Base-by-base conservation (phyloP, 2,888 invertebrate species). In the Zelleria hepariella region DNA sequence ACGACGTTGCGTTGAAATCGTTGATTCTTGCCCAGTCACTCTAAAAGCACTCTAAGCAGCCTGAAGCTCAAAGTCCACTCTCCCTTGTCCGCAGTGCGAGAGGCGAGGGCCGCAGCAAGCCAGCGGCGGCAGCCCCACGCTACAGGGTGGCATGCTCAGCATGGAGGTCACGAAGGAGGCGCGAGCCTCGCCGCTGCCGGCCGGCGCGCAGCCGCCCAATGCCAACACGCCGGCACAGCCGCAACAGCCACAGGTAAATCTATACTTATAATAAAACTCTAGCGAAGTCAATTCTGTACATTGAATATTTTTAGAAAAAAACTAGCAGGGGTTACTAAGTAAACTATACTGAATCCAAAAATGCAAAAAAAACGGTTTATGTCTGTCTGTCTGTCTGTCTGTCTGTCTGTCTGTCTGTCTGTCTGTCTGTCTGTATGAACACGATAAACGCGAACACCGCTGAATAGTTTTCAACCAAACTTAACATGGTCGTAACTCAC, bases 121-220 rank as follows among this genome's bases (percentile, higher is more conserved):
- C 66, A 82, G 86, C 77, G 78, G 81, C 77, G 81, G 84, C 68
- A 85, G 88, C 76, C 84, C 84, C 55, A 78, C 76, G 62, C 74
- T 85, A 67, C 77, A 77, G 67, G 68, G 75, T 49, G 80, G 86
- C 61, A 83, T 88, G 93, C 93, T 95, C 92, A 95, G 94, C 90
- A 95, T 96, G 95, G 96, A 96, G 89, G 94, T 95, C 78, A 93
- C 93, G 78, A 95, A 95, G 90, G 93, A 94, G 73, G 81, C 84
- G 65, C 82, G 86, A 57, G 83, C 86, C 56, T 87, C 86, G 58
- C 88, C 86, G 47, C 71, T 86, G 67, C 84, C 87, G 5, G 74
- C 80, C 59, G 70, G 75, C 49, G 75, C 80, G 62, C 85, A 82
- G 71, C 66, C 75, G 8, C 65, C 80, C 47, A 64, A 74, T 15